phyloP scores from a whole-genome alignment of 2,888 invertebrate genomes.

The Perizoma flavofasciatum region DNA sequence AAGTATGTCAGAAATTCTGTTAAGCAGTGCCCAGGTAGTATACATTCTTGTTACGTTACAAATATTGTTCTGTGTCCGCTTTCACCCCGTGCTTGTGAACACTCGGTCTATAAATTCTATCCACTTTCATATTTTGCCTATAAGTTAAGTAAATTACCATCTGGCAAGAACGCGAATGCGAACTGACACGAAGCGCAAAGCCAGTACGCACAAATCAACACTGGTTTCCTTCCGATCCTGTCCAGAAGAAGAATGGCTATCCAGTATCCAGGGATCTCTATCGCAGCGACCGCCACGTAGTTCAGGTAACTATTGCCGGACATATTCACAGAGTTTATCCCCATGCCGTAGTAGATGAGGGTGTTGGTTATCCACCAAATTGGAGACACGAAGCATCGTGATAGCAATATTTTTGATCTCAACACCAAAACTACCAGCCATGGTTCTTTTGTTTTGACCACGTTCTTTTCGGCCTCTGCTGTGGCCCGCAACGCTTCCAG shows the following conservation, averaged over 20 bases:
- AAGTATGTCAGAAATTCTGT: no score
- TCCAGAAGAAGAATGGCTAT: constrained; percentile 86
- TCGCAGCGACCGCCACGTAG: constrained; percentile 85
- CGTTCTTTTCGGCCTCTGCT: constrained; percentile 62
- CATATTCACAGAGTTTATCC: constrained; percentile 86
- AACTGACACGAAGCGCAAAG: constrained; percentile 86
- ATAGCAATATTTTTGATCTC: constrained; percentile 57
- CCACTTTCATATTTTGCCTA: no score
- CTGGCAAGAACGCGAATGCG: constrained; percentile 83
- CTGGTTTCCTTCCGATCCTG: constrained; percentile 85
- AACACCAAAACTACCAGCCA: constrained; percentile 64
- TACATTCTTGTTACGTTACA: no score
- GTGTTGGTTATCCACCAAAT: constrained; percentile 89
- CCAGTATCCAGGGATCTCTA: constrained; percentile 90
- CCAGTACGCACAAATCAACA: constrained; percentile 84
- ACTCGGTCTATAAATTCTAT: no score
- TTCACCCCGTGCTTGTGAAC: no score
- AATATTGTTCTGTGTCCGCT: no score
- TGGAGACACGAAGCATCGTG: constrained; percentile 68
- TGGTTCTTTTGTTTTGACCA: constrained; percentile 59
- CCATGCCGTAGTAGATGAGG: constrained; percentile 88
- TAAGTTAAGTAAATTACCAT: constrained; percentile 59
- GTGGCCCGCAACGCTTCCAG: constrained; percentile 67
- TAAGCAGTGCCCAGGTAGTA: no score
- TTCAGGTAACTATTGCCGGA: constrained; percentile 87